Percentiles rank a stretch among this genome's conserved stretches.
phyloP scores from a whole-genome alignment of 2,888 invertebrate species.

The Frankliniella fusca region DNA sequence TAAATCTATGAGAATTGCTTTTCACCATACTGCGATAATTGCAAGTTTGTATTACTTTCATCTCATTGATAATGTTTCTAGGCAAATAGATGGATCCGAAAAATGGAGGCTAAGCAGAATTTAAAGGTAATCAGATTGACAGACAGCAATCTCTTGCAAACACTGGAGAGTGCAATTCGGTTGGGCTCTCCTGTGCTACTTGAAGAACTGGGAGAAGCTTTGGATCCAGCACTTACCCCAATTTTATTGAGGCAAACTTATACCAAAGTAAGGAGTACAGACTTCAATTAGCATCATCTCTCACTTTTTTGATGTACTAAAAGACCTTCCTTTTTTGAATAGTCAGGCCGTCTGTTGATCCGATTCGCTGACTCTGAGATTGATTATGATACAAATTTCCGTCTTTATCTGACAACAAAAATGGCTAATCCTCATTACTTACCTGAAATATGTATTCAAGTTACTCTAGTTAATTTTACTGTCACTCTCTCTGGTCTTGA shows the following conservation, averaged over 20 bases:
- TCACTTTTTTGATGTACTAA: neutral
- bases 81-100: slow-evolving; percentile 88
- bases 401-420: slow-evolving; percentile 86
- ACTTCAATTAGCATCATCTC: neutral
- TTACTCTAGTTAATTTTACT: slow-evolving; percentile 88
- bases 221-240: slow-evolving; percentile 83
- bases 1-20: slow-evolving; percentile 42
- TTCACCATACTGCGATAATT: neutral
- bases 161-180: slow-evolving; percentile 75
- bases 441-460: slow-evolving; percentile 89
- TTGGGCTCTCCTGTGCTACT: slow-evolving; percentile 81
- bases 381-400: slow-evolving; percentile 83
- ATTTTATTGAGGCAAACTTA: slow-evolving; percentile 78
- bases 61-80: slow-evolving; percentile 43
- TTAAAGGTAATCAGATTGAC: slow-evolving; percentile 74
- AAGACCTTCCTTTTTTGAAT: slow-evolving; percentile 39
- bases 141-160: slow-evolving; percentile 68
- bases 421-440: slow-evolving; percentile 89
- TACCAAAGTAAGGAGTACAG: slow-evolving; percentile 33
- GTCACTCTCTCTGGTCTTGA: slow-evolving; percentile 86
- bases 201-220: slow-evolving; percentile 80
- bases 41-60: neutral
- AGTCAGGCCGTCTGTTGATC: slow-evolving; percentile 76
- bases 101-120: slow-evolving; percentile 73
- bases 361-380: slow-evolving; percentile 81